Base-by-base conservation (phyloP, 2,797 vertebrate species). In the Myioborus melanocephalus region DNA sequence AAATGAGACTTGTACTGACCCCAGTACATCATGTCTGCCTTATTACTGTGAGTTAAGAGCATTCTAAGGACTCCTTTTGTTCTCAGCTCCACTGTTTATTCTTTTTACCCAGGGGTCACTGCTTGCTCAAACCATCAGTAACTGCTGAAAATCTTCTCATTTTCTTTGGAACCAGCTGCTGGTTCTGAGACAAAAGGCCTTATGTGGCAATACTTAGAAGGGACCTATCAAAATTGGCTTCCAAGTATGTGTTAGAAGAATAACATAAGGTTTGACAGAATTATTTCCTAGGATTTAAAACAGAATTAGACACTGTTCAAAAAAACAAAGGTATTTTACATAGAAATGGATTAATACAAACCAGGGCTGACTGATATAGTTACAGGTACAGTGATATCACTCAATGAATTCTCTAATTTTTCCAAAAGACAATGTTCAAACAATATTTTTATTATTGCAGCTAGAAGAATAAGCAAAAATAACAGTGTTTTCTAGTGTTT, bases 51-150 rank as follows among this genome's bases (percentile, higher is more conserved):
- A 88, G 37, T 92, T 91, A 87, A 83, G 76, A 16, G 12, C 26
- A 57, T 77, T 75, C 55, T 76, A n/a, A 95, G 77, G 43, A 50
- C 22, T 69, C 24, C 6, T 89, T 96, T 95, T 93, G 8, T 93
- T 93, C 87, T 94, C 63, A 50, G 24, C 19, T 93, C 28, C 41
- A 12, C 55, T 91, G 23, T 95, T 97, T 96, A 43, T 95, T 91
- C 89, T 41, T 53, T 87, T 71, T 65, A 53, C 61, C 60, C 68
- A 85, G 66, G 91, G 69, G 52, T 95, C 83, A 93, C 17, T 55
- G 77, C 63, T 41, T 71, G 14, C 43, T 92, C 41, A 81, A 90
- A 77, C 28, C 12, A 30, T 46, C 39, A 83, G 47, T 23, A 77
- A 59, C 60, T 86, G 27, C 16, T 88, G n/a, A 75, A 93, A 90